Evolutionary conservation across 1,140 invertebrate species (phyloP), one percentile per base, ranked within the genome.

Genomic region (Pseudobourletiella spinata): DNA sequence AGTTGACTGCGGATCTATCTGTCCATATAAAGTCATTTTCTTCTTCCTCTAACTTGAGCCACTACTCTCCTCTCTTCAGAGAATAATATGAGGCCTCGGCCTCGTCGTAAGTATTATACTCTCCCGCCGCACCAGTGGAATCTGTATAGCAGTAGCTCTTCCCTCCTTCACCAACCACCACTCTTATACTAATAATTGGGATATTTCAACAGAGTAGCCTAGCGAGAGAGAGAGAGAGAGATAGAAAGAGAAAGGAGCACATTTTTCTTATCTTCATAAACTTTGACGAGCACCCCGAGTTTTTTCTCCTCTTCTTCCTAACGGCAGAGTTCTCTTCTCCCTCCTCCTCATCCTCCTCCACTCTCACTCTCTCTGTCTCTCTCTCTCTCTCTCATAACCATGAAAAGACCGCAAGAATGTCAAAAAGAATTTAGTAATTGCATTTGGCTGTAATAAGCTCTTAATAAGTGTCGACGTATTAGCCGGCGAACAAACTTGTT

Each of bases 381-480:
- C 35, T n/a, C n/a, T n/a, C 35, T 59, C 16, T 52, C 24, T 28
- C 14, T 28, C 25, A 22, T 52, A 22, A 16, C 50, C 6, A 26
- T 25, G 11, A 56, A 16, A 48, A 28, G 25, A 43, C 63, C 57
- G 28, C 63, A 59, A 59, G 63, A 64, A 64, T 64, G 63, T 50
- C 28, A 56, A 56, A 55, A 64, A 64, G 63, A 64, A 64, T 64
- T 48, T 56, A 59, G 63, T 64, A 64, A 64, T 64, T 64, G 57
- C 63, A 56, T 64, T 59, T 25, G 50, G 43, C 48, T 64, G 63
- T 64, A 64, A 64, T 64, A 64, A 64, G 63, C 63, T 64, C 63
- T 64, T 64, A 64, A 64, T 64, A 64, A 64, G 63, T 59, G 63
- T 64, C 63, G 63, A 55, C 50, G 58, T 59, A 64, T 64, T 64